These are phyloP conservation scores for Orcinus orca DNA, from an alignment of 2,113 vertebrate species.

Conservation along the genomic window DNA sequence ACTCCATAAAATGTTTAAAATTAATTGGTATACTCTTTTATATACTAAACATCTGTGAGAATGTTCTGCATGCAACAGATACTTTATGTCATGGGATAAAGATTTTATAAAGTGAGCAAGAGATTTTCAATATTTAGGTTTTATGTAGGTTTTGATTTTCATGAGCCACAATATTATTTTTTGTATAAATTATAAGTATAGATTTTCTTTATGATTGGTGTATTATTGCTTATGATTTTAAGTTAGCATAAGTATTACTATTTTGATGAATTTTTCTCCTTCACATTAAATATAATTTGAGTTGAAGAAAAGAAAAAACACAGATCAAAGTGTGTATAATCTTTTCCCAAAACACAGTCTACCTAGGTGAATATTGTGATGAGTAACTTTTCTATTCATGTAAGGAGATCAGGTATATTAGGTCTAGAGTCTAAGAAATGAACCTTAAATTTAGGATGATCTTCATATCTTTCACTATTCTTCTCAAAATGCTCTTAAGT, in stretches of 20 bases:
- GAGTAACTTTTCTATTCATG: neutral
- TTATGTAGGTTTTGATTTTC: neutral
- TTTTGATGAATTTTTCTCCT: neutral
- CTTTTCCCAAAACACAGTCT: neutral
- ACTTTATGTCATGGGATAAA: neutral
- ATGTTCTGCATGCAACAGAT: neutral
- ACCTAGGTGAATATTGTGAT: neutral
- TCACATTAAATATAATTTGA: conserved; percentile 9
- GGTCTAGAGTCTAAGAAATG: neutral
- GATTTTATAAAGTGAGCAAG: neutral
- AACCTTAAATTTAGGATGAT: neutral
- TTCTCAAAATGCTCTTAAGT: neutral
- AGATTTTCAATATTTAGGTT: neutral
- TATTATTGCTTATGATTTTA: neutral
- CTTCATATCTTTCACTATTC: neutral
- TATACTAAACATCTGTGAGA: neutral
- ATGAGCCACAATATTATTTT: neutral
- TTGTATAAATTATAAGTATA: neutral
- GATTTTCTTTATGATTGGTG: neutral
- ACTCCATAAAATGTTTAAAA: neutral
- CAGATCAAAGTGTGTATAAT: neutral
- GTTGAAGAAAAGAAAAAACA: neutral
- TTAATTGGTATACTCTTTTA: neutral
- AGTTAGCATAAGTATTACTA: neutral
- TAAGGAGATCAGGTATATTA: neutral